phyloP scores from a whole-genome alignment of 2,888 invertebrate genomes.

The Carcina quercana region DNA sequence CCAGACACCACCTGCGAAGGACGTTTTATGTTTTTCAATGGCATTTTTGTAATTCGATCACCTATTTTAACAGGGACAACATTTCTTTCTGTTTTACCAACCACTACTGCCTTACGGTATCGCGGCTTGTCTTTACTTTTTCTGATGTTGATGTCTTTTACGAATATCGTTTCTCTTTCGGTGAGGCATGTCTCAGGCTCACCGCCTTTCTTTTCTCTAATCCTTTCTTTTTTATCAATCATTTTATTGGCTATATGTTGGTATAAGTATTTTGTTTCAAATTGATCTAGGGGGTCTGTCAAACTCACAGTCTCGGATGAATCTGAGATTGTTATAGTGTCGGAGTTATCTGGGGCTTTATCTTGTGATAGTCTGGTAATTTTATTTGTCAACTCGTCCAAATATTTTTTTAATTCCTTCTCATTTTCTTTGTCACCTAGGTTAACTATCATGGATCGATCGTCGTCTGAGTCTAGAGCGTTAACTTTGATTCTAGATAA shows the following conservation, averaged over 20 bases:
- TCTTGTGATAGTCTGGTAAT: background rate
- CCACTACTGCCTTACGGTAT: constrained; percentile 7
- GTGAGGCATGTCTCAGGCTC: constrained; percentile 12
- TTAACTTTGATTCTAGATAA: constrained; percentile 8
- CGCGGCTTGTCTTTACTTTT: constrained; percentile 10
- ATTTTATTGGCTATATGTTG: constrained; percentile 3
- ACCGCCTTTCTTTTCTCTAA: constrained; percentile 7
- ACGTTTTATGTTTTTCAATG: constrained; percentile 13
- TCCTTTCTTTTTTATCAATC: constrained; percentile 15
- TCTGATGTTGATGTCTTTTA: constrained; percentile 8
- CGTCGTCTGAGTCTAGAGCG: background rate
- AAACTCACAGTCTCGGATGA: background rate
- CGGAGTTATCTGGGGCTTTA: background rate
- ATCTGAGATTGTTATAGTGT: background rate
- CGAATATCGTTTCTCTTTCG: constrained; percentile 9
- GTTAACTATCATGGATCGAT: constrained; percentile 9
- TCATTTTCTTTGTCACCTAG: constrained; percentile 3
- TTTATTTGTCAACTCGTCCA: background rate
- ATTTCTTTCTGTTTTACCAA: constrained; percentile 7
- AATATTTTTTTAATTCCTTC: background rate
- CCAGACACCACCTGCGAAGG: constrained; percentile 6
- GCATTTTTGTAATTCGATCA: constrained; percentile 4
- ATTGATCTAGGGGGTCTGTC: background rate
- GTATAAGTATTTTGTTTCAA: constrained; percentile 14
- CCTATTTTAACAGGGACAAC: constrained; percentile 5